Percentiles rank a stretch among this genome's conserved stretches.
phyloP scores from a whole-genome alignment of 2,113 vertebrate genomes.

The Silurus meridionalis region DNA sequence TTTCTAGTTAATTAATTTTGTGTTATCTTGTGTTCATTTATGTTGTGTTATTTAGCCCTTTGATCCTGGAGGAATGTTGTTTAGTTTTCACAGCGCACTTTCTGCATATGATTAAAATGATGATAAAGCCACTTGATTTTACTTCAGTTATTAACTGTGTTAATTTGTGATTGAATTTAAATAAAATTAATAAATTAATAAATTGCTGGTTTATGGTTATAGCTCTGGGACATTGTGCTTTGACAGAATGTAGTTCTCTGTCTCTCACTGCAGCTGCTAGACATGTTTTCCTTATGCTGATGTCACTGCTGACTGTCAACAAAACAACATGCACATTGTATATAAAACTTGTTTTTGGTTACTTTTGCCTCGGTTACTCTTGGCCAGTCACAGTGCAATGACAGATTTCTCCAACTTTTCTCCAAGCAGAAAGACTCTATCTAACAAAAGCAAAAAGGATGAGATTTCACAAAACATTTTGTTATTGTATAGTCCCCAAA shows the following conservation, averaged over 20 bases:
- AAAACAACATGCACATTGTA: constrained; percentile 42
- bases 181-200: neutral
- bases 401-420: neutral
- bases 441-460: neutral
- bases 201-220: neutral
- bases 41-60: no score
- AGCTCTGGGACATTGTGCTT: neutral
- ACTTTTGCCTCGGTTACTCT: neutral
- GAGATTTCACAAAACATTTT: neutral
- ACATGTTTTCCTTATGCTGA: constrained; percentile 38
- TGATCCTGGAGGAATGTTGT: no score
- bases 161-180: no score
- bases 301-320: constrained; percentile 34
- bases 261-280: constrained; percentile 8
- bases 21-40: no score
- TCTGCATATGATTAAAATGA: no score
- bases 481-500: neutral
- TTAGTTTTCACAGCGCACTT: no score
- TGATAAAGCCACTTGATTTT: no score
- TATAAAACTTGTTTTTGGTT: constrained; percentile 31
- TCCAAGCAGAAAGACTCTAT: neutral
- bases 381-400: neutral
- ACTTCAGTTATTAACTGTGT: no score
- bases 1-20: no score
- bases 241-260: neutral